Evolutionary conservation across 2,797 vertebrate species (phyloP).

Genomic region (Liasis olivaceus): DNA sequence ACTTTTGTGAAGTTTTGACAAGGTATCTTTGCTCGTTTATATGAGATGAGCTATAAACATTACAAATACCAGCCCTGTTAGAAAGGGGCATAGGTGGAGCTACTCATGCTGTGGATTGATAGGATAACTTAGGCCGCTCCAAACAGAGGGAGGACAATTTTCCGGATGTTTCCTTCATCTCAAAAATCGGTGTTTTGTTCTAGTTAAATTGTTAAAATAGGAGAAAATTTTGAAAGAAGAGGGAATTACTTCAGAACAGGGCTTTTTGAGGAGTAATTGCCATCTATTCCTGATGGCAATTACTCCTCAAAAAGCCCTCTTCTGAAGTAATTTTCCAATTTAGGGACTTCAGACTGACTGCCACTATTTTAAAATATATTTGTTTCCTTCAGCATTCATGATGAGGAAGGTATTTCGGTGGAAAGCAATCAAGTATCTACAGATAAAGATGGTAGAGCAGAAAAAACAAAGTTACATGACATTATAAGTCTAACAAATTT

Average conservation of each 20-base stretch:
- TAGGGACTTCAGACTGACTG: background rate
- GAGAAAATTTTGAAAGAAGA: background rate
- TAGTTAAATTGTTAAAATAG: background rate
- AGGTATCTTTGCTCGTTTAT: background rate
- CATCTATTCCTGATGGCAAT: background rate
- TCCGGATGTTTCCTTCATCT: background rate
- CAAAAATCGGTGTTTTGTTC: background rate
- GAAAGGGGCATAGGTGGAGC: background rate
- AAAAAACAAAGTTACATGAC: background rate
- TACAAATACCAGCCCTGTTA: background rate
- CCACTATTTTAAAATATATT: background rate
- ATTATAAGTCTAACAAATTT: background rate
- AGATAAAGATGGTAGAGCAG: background rate
- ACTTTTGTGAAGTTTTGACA: background rate
- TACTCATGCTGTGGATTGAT: background rate
- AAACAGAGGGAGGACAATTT: background rate
- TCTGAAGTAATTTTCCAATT: too few species aligned
- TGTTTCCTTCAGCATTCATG: background rate
- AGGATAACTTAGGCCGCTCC: background rate
- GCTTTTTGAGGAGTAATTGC: too few species aligned
- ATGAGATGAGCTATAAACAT: background rate
- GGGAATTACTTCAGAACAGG: too few species aligned
- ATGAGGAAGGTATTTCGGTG: background rate
- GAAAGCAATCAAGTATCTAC: background rate
- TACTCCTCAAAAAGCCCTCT: too few species aligned